Base-by-base conservation (phyloP, 2,797 vertebrate genomes). In the Discoglossus pictus region DNA sequence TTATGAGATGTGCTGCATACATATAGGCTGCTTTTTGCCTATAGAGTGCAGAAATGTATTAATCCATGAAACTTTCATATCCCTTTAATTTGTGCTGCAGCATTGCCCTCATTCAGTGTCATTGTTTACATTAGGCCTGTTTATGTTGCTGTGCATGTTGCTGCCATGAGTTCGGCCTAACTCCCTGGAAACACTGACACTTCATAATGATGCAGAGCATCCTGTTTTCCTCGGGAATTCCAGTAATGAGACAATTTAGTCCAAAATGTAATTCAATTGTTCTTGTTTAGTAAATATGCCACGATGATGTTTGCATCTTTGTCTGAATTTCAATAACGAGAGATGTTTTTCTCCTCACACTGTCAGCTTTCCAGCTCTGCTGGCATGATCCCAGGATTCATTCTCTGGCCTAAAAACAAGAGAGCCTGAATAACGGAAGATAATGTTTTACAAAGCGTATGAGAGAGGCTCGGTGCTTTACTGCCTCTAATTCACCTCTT, bases 281-380 rank as follows among this genome's bases (percentile, higher is more conserved):
- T 53, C 25, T 13, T 42, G 34, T 62, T 62, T 62, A 48, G 59
- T 62, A 48, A 69, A 69, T 51, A 68, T 38, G 25, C 39, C 17
- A 12, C 59, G 4, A 10, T 42, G 4, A 47, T 55, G 51, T 62
- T 69, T 69, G 40, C 42, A 21, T 21, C 27, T 46, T 17, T 8
- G 34, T 62, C n/a, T 23, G 42, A 48, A 69, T 70, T 62, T 21
- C 60, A 56, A 39, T 63, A 56, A 50, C 25, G 3, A 27, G 47
- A 62, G 16, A 2, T 42, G 15, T 43, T 40, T 43, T 59, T 38
- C 38, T 24, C 36, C n/a, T 13, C 23, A 24, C 24, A n/a, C 44
- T 70, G 52, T 56, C 24, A 21, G 53, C 43, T 50, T 58, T 61
- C 39, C 23, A 21, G 8, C 35, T 17, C 59, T 56, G 8, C n/a